Percentiles rank a stretch among this genome's conserved stretches.
Evolutionary conservation across 1,140 invertebrate species (phyloP).

Genomic region (Drosophila suzukii): DNA sequence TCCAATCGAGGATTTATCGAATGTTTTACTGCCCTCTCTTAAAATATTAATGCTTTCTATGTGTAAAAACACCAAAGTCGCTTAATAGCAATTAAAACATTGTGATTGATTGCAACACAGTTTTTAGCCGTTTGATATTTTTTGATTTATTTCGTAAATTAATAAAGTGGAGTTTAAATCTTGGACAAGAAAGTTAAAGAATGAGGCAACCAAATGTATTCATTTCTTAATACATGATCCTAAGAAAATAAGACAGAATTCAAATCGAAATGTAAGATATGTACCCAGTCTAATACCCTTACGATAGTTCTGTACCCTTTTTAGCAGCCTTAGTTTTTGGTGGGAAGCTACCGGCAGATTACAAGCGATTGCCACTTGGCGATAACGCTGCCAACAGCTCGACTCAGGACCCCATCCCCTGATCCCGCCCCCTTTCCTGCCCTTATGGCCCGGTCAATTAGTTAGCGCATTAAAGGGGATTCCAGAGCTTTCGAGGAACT

Average conservation of each 20-base stretch:
- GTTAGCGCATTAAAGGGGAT: slow-evolving; percentile 76
- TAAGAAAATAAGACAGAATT: not conserved
- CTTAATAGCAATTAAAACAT: too few relatives aligned
- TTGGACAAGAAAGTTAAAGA: too few relatives aligned
- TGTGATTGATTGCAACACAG: too few relatives aligned
- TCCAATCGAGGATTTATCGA: not conserved
- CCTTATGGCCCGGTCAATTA: slow-evolving; percentile 65
- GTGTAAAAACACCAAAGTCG: too few relatives aligned
- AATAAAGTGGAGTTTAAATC: too few relatives aligned
- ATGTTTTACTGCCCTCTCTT: not conserved
- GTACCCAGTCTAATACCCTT: not conserved
- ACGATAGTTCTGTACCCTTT: slow-evolving; percentile 12
- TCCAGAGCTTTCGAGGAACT: slow-evolving; percentile 28
- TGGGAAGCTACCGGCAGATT: slow-evolving; percentile 45
- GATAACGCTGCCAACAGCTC: slow-evolving; percentile 53
- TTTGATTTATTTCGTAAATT: too few relatives aligned
- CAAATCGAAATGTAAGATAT: too few relatives aligned
- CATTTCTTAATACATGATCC: too few relatives aligned
- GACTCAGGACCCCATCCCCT: slow-evolving; percentile 17
- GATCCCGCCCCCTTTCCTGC: slow-evolving; percentile 12
- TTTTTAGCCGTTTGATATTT: too few relatives aligned
- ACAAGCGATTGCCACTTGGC: slow-evolving; percentile 68
- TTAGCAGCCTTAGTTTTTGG: slow-evolving; percentile 23
- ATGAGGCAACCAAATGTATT: too few relatives aligned
- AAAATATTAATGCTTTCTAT: not conserved